Base-by-base conservation (phyloP, 1,140 invertebrate genomes). In the Radopholus similis region DNA sequence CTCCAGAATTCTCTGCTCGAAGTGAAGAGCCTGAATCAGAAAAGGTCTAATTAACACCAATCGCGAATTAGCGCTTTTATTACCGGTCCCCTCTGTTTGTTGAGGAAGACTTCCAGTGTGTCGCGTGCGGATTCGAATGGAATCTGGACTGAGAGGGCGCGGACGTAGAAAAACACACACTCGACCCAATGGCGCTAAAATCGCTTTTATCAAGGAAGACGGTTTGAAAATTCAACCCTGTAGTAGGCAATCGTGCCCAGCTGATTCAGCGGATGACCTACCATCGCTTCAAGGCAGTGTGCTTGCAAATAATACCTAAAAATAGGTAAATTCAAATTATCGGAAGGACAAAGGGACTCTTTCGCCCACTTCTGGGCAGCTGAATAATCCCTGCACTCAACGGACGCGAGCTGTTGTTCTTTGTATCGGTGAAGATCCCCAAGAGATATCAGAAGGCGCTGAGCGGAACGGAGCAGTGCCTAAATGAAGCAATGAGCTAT, bases 361-460 rank as follows among this genome's bases (percentile, higher is more conserved):
- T 47, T 3, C 23, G n/a, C 42, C n/a, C 3, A 62, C 58, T 15
- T 62, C 3, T 42, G 42, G 13, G 58, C 58, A 9, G 21, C 6
- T 18, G 58, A 62, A 49, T 40, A 62, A 26, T 30, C 32, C 49
- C 28, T 40, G 11, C 8, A 47, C 40, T 47, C 32, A 21, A n/a
- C n/a, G n/a, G n/a, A n/a, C 26, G 26, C 30, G 32, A 32, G 4
- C 11, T 26, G 40, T 5, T 32, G 23, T 23, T 18, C 58, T 42
- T 62, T 62, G 34, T 62, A 62, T 2, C 58, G 58, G 30, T 62
- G 32, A 5, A 62, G 40, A 62, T 62, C 58, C 15, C 40, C 58
- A 35, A 42, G 44, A 62, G 13, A 62, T 28, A 62, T 62, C 18
- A 47, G 4, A 42, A 40, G 58, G 9, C 58, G 40, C n/a, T 62